Conservation (phyloP, 2,888 invertebrate species). For the Cosmopolites sordidus region DNA sequence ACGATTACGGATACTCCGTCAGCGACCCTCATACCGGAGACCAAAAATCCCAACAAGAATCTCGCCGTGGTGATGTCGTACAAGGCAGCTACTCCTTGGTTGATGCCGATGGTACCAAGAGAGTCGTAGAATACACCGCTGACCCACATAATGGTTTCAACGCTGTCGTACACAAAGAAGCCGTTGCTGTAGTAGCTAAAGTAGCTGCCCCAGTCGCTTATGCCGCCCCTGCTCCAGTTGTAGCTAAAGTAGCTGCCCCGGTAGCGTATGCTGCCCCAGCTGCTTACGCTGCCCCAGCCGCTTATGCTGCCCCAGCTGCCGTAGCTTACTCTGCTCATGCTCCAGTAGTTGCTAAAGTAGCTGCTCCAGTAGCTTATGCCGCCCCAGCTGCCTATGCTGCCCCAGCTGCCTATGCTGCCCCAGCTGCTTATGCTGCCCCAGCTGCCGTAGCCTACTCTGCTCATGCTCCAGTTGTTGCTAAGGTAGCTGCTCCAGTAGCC, state of each 20-base stretch:
- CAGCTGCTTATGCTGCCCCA: slow-evolving; percentile 38
- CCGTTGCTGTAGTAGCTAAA: slow-evolving; percentile 35
- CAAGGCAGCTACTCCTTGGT: slow-evolving; percentile 52
- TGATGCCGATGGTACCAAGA: slow-evolving; percentile 52
- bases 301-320: no score
- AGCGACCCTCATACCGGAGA: slow-evolving; percentile 49
- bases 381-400: slow-evolving; percentile 24
- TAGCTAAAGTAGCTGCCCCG: slow-evolving; percentile 19
- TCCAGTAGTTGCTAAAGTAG: slow-evolving; percentile 14
- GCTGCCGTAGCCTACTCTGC: slow-evolving; percentile 39
- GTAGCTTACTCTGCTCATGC: slow-evolving; percentile 25
- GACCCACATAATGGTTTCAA: slow-evolving; percentile 54
- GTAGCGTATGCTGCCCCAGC: slow-evolving; percentile 25
- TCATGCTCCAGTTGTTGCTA: slow-evolving; percentile 42
- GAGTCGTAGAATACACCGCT: slow-evolving; percentile 53
- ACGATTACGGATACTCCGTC: slow-evolving; percentile 37
- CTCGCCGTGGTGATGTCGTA: slow-evolving; percentile 52
- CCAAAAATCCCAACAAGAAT: slow-evolving; percentile 52
- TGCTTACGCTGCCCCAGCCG: slow-evolving; percentile 1
- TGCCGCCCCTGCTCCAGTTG: slow-evolving; percentile 30
- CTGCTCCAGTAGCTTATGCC: slow-evolving; percentile 20
- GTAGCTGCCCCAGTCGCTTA: slow-evolving; percentile 19
- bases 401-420: slow-evolving; percentile 17
- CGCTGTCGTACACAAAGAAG: slow-evolving; percentile 52
- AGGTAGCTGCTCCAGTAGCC: slow-evolving; percentile 24